These are phyloP conservation scores for Tenthredo notha DNA, from an alignment of 2,888 invertebrate species.

Conservation along the genomic window DNA sequence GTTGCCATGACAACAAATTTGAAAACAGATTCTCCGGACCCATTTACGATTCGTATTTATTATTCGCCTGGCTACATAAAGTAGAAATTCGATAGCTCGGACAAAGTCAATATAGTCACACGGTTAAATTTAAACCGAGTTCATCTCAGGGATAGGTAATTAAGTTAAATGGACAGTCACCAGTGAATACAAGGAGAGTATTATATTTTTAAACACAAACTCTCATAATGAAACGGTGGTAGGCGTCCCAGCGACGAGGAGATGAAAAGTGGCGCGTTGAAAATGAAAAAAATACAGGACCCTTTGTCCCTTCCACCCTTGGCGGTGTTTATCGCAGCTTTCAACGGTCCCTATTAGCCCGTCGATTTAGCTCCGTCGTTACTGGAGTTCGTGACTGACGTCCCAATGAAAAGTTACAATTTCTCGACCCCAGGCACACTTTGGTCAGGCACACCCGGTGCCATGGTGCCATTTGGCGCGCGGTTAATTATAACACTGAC, in stretches of 20 bases:
- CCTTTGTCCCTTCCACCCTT: slow-evolving; percentile 9
- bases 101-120: background rate
- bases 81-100: background rate
- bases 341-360: slow-evolving; percentile 26
- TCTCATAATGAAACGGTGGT: background rate
- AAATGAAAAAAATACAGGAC: slow-evolving; percentile 16
- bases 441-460: slow-evolving; percentile 15
- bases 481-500: slow-evolving; percentile 33
- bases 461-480: slow-evolving; percentile 29
- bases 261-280: slow-evolving; percentile 31
- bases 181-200: background rate
- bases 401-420: slow-evolving; percentile 38
- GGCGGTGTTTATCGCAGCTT: slow-evolving; percentile 43
- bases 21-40: slow-evolving; percentile 43
- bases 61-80: background rate
- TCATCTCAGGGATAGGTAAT: background rate
- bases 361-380: slow-evolving; percentile 36
- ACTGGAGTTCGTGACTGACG: slow-evolving; percentile 43
- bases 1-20: slow-evolving; percentile 51
- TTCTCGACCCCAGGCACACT: slow-evolving; percentile 9
- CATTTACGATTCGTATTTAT: slow-evolving; percentile 27
- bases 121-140: background rate
- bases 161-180: background rate
- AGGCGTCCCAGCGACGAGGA: background rate
- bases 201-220: background rate